Percentiles rank a stretch among this genome's conserved stretches.
These are phyloP conservation scores for Patiria pectinifera DNA, from an alignment of 53 echinoderm and acorn worm species.

Conservation along the genomic window DNA sequence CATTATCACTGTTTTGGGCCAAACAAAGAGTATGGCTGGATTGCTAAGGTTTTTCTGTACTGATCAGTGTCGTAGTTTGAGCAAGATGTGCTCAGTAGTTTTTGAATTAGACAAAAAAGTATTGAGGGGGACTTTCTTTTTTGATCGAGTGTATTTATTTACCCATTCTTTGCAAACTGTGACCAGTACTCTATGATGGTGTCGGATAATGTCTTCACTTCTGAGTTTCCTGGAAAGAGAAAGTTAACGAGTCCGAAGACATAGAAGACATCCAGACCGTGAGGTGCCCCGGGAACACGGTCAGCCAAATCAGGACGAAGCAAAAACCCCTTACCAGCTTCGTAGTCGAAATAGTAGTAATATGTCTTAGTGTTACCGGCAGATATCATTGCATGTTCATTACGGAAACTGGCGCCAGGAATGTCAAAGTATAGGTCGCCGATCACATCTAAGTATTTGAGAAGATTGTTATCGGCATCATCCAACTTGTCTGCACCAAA, in stretches of 20 bases:
- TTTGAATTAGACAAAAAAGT: no score
- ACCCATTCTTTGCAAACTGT: conserved; percentile 73
- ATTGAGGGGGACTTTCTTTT: no score
- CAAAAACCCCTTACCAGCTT: conserved; percentile 22
- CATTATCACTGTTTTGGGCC: no score
- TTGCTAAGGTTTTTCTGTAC: no score
- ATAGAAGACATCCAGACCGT: conserved; percentile 29
- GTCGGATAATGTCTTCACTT: neutral
- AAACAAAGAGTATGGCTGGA: no score
- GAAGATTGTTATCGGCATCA: conserved; percentile 16
- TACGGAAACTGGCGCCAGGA: neutral
- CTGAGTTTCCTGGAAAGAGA: neutral
- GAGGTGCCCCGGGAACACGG: conserved; percentile 35
- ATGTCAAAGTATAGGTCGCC: conserved; percentile 36
- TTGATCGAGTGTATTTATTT: neutral
- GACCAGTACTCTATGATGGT: conserved; percentile 69
- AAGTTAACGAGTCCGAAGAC: conserved; percentile 7
- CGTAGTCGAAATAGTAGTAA: conserved; percentile 43
- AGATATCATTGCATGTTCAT: neutral
- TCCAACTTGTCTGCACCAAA: conserved; percentile 42
- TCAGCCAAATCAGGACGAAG: conserved; percentile 5
- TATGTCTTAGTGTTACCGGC: conserved; percentile 3
- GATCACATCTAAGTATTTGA: conserved; percentile 9
- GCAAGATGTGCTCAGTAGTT: no score
- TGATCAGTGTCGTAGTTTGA: no score